phyloP scores from a whole-genome alignment of 2,113 vertebrate species.

The Mormyrus lacerda region DNA sequence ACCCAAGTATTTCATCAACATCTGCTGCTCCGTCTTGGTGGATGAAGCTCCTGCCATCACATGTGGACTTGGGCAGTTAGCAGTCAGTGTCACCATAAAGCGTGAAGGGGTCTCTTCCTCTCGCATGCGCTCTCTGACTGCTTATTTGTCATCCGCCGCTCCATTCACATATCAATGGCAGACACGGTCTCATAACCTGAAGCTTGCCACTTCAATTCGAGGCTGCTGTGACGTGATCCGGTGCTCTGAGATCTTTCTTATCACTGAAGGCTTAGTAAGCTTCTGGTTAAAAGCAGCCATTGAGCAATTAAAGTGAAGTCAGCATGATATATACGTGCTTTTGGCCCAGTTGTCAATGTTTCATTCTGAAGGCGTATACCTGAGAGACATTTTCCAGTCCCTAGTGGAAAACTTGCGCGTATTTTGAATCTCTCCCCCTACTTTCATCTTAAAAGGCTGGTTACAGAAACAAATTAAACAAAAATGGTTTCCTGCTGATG shows the following conservation, averaged over 20 bases:
- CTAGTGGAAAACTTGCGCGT: constrained; percentile 61
- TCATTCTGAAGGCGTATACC: constrained; percentile 19
- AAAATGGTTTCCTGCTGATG: constrained; percentile 71
- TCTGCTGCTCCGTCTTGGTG: neutral
- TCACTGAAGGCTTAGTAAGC: neutral
- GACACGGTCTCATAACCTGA: neutral
- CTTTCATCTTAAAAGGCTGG: constrained; percentile 83
- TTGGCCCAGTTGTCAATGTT: neutral
- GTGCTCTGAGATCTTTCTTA: neutral
- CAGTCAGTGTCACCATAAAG: neutral
- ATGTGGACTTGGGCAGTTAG: neutral
- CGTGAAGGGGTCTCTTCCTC: neutral
- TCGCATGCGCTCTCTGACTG: neutral
- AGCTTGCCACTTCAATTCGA: neutral
- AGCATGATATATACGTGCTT: neutral
- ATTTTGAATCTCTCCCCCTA: constrained; percentile 58
- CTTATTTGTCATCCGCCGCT: neutral
- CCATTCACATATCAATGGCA: neutral
- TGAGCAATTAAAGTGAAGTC: neutral
- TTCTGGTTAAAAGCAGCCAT: neutral
- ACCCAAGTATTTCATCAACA: neutral
- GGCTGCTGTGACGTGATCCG: neutral
- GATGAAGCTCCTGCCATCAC: neutral
- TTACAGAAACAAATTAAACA: constrained; percentile 71
- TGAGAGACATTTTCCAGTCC: constrained; percentile 54